These are phyloP conservation scores for Eclectus roratus DNA, from an alignment of 2,113 vertebrate species.

Conservation along the genomic window DNA sequence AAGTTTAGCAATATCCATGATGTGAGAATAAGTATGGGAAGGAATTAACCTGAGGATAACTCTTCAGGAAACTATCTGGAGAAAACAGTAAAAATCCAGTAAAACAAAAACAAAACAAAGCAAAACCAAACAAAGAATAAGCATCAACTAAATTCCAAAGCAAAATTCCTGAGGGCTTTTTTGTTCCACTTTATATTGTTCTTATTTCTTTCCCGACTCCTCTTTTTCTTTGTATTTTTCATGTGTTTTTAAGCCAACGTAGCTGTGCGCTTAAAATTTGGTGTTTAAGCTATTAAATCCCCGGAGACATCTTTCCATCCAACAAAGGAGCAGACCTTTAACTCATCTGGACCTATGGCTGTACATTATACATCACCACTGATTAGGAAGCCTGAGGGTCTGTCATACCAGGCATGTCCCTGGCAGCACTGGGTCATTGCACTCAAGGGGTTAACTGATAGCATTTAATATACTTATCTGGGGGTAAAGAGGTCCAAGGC, in stretches of 20 bases:
- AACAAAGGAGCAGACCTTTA: neutral
- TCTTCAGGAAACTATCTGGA: neutral
- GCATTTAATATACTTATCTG: slow-evolving; percentile 70
- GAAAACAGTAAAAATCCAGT: neutral
- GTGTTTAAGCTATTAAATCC: neutral
- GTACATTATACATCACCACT: neutral
- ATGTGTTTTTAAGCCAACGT: neutral
- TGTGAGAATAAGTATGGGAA: neutral
- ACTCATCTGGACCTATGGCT: neutral
- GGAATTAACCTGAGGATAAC: neutral
- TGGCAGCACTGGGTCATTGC: slow-evolving; percentile 49
- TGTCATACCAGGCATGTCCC: neutral
- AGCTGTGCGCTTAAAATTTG: neutral
- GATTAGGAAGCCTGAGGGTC: neutral
- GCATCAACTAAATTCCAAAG: neutral
- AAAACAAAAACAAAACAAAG: neutral
- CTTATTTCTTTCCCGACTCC: neutral
- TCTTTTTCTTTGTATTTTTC: neutral
- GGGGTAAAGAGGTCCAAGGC: slow-evolving; percentile 46
- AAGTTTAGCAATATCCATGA: neutral
- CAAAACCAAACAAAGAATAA: neutral
- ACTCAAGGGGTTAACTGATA: slow-evolving; percentile 65
- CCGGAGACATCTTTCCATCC: neutral
- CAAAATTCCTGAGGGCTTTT: neutral
- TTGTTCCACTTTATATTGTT: neutral